A percentile compares a stretch with the other conserved stretches of the same genome.
Evolutionary conservation across 2,113 vertebrate genomes (phyloP).

Genomic region (Suricata suricatta): DNA sequence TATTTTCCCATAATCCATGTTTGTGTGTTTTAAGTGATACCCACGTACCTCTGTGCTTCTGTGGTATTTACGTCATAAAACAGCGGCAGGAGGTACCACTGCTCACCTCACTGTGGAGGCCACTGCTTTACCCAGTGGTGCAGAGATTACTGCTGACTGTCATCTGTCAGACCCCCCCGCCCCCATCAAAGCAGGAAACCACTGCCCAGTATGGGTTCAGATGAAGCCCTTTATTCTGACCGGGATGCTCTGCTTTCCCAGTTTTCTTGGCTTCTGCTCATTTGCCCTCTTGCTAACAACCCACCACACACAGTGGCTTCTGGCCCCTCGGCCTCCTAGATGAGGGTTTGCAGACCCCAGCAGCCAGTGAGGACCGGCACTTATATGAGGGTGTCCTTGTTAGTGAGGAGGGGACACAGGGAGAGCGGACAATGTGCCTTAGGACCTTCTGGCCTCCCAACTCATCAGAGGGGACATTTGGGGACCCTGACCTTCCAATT

Average conservation of each 20-base stretch:
- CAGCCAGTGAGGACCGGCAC: neutral
- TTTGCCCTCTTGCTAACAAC: neutral
- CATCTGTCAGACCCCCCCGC: rapidly evolving
- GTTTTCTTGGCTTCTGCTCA: neutral
- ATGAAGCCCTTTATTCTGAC: neutral
- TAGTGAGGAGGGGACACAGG: neutral
- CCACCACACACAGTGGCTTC: rapidly evolving
- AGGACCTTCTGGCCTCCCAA: neutral
- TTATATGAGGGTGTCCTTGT: neutral
- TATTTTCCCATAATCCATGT: neutral
- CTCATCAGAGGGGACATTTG: neutral
- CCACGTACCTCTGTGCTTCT: neutral
- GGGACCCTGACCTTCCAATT: neutral
- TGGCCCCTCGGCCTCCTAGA: neutral
- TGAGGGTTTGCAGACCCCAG: neutral
- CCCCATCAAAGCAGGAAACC: neutral
- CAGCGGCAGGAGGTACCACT: too few species aligned
- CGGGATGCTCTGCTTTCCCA: neutral
- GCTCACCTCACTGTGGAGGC: neutral
- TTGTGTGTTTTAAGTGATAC: neutral
- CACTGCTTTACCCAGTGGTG: neutral
- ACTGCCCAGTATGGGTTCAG: neutral
- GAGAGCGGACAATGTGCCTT: neutral
- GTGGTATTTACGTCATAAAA: neutral
- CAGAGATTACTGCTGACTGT: neutral